These are phyloP conservation scores for Cyphomyrus plagiostoma DNA, from an alignment of 2,113 vertebrate species.

Conservation along the genomic window DNA sequence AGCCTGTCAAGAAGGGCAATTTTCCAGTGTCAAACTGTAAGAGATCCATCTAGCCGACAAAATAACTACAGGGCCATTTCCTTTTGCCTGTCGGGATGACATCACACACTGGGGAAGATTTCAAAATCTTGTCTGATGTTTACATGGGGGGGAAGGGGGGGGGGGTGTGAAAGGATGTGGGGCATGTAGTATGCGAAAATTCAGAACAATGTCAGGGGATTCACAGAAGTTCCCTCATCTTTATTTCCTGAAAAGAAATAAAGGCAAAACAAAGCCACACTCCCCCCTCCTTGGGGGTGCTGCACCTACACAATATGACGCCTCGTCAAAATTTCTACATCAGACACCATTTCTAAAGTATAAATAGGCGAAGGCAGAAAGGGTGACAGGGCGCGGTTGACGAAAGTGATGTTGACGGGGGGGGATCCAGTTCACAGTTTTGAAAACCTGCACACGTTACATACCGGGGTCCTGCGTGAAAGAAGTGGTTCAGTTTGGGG, in stretches of 20 bases:
- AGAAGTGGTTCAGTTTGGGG: neutral
- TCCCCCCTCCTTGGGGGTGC: no score
- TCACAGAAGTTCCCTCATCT: neutral
- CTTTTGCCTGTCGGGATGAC: neutral
- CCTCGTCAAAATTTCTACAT: neutral
- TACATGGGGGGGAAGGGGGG: neutral
- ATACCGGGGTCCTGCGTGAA: neutral
- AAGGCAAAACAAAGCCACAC: neutral
- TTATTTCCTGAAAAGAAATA: neutral
- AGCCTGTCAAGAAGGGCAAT: conserved; percentile 6
- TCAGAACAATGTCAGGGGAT: neutral
- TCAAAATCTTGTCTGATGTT: neutral
- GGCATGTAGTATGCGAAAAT: neutral
- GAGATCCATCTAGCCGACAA: neutral
- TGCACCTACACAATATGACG: neutral
- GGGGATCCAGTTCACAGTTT: neutral
- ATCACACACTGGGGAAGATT: neutral
- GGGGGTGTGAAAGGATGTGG: neutral
- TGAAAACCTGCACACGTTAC: neutral
- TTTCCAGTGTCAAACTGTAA: conserved; percentile 1
- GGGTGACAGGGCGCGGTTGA: neutral
- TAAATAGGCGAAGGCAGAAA: neutral
- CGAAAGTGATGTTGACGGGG: neutral
- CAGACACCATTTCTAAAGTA: neutral
- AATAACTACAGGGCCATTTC: neutral